A percentile compares a stretch with the other conserved stretches of the same genome.
Conservation (phyloP, 92 coral and sea anemone genomes). For the Palythoa heliodiscus region DNA sequence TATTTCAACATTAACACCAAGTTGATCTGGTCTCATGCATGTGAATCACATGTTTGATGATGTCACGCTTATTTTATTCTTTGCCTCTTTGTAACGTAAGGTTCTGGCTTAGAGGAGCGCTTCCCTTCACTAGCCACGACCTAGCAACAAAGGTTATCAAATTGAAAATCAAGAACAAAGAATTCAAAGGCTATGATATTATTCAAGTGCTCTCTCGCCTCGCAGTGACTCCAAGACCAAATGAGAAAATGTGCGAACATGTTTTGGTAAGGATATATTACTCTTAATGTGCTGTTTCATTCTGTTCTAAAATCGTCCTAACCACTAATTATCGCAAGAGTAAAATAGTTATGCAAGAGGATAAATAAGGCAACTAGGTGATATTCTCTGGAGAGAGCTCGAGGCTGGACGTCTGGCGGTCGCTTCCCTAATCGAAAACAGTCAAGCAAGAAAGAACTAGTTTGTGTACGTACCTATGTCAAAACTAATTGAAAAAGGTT, state of each 20-base stretch:
- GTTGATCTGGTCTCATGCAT: too few species aligned
- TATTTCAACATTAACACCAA: too few species aligned
- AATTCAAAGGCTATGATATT: slow-evolving; percentile 36
- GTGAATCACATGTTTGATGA: not conserved
- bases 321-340: too few species aligned
- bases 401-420: too few species aligned
- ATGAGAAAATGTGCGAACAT: slow-evolving; percentile 51
- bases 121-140: slow-evolving; percentile 54
- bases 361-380: too few species aligned
- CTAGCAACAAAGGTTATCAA: slow-evolving; percentile 50
- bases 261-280: slow-evolving; percentile 41
- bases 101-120: slow-evolving; percentile 59
- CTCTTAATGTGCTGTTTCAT: not conserved
- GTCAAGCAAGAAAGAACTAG: too few species aligned
- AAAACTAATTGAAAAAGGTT: too few species aligned
- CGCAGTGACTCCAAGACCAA: slow-evolving; percentile 46
- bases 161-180: slow-evolving; percentile 34
- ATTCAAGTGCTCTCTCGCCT: slow-evolving; percentile 52
- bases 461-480: too few species aligned
- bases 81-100: slow-evolving; percentile 40
- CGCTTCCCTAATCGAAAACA: too few species aligned
- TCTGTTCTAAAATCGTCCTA: not conserved
- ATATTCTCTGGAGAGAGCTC: too few species aligned
- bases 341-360: too few species aligned
- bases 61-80: not conserved